Conservation (phyloP, 1,140 invertebrate genomes). For the Euborellia annulipes region DNA sequence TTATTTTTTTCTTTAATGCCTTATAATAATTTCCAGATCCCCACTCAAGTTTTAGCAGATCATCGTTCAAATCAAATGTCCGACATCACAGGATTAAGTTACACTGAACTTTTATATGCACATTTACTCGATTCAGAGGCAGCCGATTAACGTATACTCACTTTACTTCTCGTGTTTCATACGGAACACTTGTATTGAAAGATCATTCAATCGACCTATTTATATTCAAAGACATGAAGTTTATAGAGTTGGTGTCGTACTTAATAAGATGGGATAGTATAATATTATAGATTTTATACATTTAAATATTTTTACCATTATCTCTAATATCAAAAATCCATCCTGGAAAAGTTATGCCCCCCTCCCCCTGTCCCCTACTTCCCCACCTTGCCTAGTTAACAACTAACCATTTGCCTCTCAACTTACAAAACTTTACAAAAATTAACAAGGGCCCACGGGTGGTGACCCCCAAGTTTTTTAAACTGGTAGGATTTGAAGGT, state of each 20-base stretch:
- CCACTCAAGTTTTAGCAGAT: conserved; percentile 14
- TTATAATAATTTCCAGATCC: conserved; percentile 9
- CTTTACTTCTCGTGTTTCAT: conserved; percentile 51
- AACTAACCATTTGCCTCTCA: no score
- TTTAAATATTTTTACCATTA: no score
- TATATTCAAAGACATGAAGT: conserved; percentile 57
- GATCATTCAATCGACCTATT: conserved; percentile 59
- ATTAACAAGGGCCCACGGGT: no score
- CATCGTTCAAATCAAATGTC: background rate
- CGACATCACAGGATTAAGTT: no score
- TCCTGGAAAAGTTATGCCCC: no score
- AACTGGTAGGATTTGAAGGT: no score
- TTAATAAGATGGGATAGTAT: conserved; percentile 59
- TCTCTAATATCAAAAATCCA: no score
- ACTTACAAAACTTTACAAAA: no score
- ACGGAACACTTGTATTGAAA: conserved; percentile 51
- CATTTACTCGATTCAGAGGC: conserved; percentile 59
- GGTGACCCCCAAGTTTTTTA: no score
- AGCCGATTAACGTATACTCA: conserved; percentile 62
- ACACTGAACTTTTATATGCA: conserved; percentile 61
- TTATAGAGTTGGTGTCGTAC: conserved; percentile 61
- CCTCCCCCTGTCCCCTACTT: no score
- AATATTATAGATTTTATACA: no score
- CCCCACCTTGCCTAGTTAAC: no score
- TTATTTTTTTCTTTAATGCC: background rate